Evolutionary conservation across 2,113 vertebrate species (phyloP).

Genomic region (Clarias gariepinus): DNA sequence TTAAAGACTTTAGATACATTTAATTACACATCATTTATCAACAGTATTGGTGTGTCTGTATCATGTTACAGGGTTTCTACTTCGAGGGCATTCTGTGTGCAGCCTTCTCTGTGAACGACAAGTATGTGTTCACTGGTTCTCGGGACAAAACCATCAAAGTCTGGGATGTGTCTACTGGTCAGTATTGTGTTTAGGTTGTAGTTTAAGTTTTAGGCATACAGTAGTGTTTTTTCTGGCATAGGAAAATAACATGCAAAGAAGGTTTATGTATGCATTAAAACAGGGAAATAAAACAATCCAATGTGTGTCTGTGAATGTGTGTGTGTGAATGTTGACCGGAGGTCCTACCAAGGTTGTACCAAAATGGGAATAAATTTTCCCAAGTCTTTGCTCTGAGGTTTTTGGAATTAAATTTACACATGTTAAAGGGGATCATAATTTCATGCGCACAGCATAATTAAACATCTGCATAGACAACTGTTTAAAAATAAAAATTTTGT

Average conservation of each 20-base stretch:
- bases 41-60: not conserved
- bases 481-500: too few relatives aligned
- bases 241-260: not conserved
- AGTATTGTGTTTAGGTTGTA: slow-evolving; percentile 41
- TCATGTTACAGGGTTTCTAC: slow-evolving; percentile 64
- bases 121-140: slow-evolving; percentile 70
- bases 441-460: too few relatives aligned
- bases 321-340: too few relatives aligned
- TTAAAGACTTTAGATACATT: not conserved
- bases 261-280: not conserved
- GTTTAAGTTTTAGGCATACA: not conserved
- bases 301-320: not conserved
- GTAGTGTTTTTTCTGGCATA: not conserved
- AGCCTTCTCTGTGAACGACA: slow-evolving; percentile 76
- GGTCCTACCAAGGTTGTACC: too few relatives aligned
- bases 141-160: slow-evolving; percentile 76
- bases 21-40: not conserved
- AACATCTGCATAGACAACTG: too few relatives aligned
- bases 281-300: not conserved
- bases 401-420: too few relatives aligned
- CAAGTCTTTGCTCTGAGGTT: too few relatives aligned
- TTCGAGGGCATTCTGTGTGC: slow-evolving; percentile 74
- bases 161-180: slow-evolving; percentile 75
- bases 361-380: too few relatives aligned
- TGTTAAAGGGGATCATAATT: too few relatives aligned